Evolutionary conservation across 1,140 invertebrate species (phyloP).

Genomic region (Limonius californicus): DNA sequence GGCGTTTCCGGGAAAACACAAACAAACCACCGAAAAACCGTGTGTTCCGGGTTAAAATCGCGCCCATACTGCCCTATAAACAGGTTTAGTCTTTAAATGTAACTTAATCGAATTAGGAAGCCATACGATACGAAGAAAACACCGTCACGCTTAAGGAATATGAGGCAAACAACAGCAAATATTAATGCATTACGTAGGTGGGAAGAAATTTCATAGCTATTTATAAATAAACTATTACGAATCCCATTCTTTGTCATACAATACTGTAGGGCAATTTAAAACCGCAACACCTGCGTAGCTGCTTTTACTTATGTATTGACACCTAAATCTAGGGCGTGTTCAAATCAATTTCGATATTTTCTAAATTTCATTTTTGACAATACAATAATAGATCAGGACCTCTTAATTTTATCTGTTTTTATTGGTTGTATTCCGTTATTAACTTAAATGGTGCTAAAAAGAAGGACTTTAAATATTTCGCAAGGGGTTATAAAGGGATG

Average conservation of each 20-base stretch:
- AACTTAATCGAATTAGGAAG: slow-evolving; percentile 22
- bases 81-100: slow-evolving; percentile 7
- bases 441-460: no score
- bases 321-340: no score
- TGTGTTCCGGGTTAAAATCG: not conserved
- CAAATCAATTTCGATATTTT: no score
- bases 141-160: not conserved
- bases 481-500: no score
- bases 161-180: not conserved
- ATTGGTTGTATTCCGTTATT: no score
- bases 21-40: not conserved
- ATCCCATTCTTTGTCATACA: not conserved
- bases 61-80: not conserved
- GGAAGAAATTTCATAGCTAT: not conserved
- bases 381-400: no score
- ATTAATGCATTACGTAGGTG: slow-evolving; percentile 5
- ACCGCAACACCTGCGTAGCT: no score
- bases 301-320: no score
- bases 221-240: slow-evolving; percentile 15
- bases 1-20: not conserved
- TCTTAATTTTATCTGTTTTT: no score
- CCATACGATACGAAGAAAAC: slow-evolving; percentile 12
- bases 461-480: no score
- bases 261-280: not conserved
- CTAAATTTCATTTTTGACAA: no score